These are phyloP conservation scores for Hirtodrosophila confusa DNA, from an alignment of 2,888 invertebrate genomes.

Conservation along the genomic window DNA sequence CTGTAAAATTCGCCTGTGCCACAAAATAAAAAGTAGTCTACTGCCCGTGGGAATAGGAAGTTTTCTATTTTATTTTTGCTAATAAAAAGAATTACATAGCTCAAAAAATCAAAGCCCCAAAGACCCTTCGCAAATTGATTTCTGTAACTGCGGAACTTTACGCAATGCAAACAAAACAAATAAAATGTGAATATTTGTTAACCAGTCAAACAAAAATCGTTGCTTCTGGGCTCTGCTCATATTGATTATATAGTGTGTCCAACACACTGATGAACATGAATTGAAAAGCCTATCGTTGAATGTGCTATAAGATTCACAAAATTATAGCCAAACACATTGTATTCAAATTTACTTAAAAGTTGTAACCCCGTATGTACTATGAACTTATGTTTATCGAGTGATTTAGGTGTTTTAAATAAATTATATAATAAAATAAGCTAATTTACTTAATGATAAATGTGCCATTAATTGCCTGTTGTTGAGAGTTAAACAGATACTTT, in stretches of 20 bases:
- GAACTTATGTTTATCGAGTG: no score
- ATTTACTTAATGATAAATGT: no score
- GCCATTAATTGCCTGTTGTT: no score
- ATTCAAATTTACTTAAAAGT: no score
- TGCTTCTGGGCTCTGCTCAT: constrained; percentile 7
- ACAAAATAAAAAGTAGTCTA: constrained; percentile 6
- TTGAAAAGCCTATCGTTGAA: constrained; percentile 6
- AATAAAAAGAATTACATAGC: constrained; percentile 34
- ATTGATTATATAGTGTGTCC: constrained; percentile 17
- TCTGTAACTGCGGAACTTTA: constrained; percentile 25
- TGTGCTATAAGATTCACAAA: no score
- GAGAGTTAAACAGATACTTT: no score
- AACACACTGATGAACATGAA: constrained; percentile 11
- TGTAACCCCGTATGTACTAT: no score
- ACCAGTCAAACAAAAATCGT: constrained; percentile 4
- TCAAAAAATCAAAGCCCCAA: constrained; percentile 34
- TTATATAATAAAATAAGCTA: no score
- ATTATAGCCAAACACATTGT: no score
- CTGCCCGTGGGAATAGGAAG: constrained; percentile 12
- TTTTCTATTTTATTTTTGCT: constrained; percentile 28
- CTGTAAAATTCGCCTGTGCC: not conserved
- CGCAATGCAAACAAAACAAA: constrained; percentile 33
- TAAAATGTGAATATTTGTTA: constrained; percentile 1
- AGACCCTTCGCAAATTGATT: constrained; percentile 40
- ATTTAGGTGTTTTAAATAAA: no score